Evolutionary conservation across 2,797 vertebrate species (phyloP).

Genomic region (Natrix natrix): DNA sequence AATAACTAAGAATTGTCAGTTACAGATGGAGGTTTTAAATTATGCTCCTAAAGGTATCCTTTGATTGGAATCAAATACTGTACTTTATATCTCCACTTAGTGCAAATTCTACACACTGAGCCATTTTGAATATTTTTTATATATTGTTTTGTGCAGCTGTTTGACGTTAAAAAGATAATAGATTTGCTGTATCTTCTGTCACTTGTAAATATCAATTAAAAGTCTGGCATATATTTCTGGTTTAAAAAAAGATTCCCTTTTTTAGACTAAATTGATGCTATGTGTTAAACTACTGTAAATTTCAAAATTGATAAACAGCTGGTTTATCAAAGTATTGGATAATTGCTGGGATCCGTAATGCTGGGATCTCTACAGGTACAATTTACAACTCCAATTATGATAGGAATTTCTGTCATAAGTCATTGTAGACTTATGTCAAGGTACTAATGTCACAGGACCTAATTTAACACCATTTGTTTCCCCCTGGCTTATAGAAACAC

Average conservation of each 20-base stretch:
- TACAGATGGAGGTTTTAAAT: not conserved
- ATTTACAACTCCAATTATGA: not conserved
- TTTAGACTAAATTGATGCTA: not conserved
- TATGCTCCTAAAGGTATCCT: not conserved
- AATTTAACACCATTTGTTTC: not conserved
- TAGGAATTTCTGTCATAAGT: not conserved
- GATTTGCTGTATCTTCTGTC: not conserved
- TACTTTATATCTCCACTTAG: not conserved
- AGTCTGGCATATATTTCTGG: not conserved
- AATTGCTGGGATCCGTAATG: not conserved
- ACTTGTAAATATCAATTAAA: not conserved
- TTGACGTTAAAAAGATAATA: not conserved
- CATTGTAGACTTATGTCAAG: not conserved
- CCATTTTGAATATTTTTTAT: not conserved
- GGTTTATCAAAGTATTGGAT: not conserved
- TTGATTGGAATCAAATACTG: not conserved
- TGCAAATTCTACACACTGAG: not conserved
- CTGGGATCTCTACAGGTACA: not conserved
- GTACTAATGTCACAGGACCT: not conserved
- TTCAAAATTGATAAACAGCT: not conserved
- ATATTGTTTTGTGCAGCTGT: not conserved
- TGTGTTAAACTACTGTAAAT: not conserved
- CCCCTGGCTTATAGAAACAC: too few relatives aligned
- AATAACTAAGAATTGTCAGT: not conserved
- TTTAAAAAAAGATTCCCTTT: not conserved